Base-by-base conservation (phyloP, 2,113 vertebrate genomes). In the Corythoichthys haematopterus region DNA sequence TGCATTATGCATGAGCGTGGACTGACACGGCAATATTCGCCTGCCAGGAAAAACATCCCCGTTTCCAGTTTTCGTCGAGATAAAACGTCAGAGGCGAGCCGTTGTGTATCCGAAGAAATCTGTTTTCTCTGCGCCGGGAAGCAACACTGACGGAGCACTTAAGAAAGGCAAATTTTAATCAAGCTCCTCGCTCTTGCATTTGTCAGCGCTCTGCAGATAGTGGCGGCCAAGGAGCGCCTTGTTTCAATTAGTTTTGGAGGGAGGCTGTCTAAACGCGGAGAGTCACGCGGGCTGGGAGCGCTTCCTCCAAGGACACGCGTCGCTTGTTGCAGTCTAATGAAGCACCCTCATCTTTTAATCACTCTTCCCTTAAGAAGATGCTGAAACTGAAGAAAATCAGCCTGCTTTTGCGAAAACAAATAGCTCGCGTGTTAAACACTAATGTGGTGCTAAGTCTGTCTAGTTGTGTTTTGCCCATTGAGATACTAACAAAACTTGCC, bases 291-390 rank as follows among this genome's bases (percentile, higher is more conserved):
- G 71, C 71, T 50, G 15, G 40, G 69, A 43, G 48, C n/a, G 80
- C 67, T 75, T 70, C 43, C 71, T 79, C 76, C 74, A 67, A 86
- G 82, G 84, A 85, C 85, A 64, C 71, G 79, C 70, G 87, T 84
- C 74, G 64, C 82, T 79, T 80, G 85, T 86, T 82, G 76, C 66
- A 76, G 81, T 87, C 82, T 85, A 88, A 89, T 87, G 80, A 89
- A 82, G 64, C 71, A 11, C 77, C 79, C 74, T 79, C 74, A 68
- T 43, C 68, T 78, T 85, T 89, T 88, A 88, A 89, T 89, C 84
- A 80, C 70, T 81, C 75, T 60, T 70, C 33, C 12, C 59, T 14
- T 45, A 83, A 8, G 40, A 43, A 71, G 63, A 5, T 69, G 66
- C 68, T 69, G 51, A 68, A 76, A 69, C 64, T 47, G 59, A 74